Evolutionary conservation across 2,888 invertebrate genomes (phyloP), one percentile per base, ranked within the genome.

Genomic region (Habrosyne pyritoides): DNA sequence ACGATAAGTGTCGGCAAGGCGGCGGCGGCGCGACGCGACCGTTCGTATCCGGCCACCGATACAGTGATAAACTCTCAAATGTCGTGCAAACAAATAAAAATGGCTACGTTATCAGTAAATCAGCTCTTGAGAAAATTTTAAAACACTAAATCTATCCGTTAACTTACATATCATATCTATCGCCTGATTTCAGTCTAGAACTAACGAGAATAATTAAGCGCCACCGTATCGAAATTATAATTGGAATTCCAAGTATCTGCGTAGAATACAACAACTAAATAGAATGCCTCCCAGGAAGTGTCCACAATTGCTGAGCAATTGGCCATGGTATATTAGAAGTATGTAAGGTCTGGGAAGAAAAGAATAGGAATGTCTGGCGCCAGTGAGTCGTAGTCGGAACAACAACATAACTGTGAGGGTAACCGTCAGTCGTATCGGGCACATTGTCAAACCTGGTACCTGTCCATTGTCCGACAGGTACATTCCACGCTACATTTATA

Each of bases 1-100:
- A 67, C 75, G 87, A 89, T 89, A 89, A 84, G 79, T 77, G 77
- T 64, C 75, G 80, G 81, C 76, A 84, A 80, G 80, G 75, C 78
- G 77, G 63, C 75, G 80, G 81, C 77, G 84, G 79, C 80, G 75
- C 78, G 83, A 70, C 83, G 82, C 80, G 84, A 81, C 83, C 73
- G 74, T 73, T 76, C 75, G 72, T 82, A 83, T 89, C 88, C 86
- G 87, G 86, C 73, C 77, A 64, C 75, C 67, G 79, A 80, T 80
- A 77, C 68, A 71, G 70, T 75, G 87, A 86, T 87, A 86, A 86
- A 82, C 73, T 73, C 67, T 55, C 67, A 76, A 79, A 71, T 49
- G 28, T 71, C 70, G 71, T 76, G 75, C 79, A 82, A 76, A 79
- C 80, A 77, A 72, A 60, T 67, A 61, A 71, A 64, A 74, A 77